Evolutionary conservation across 2,888 invertebrate species (phyloP).

Genomic region (Andrena marginata): DNA sequence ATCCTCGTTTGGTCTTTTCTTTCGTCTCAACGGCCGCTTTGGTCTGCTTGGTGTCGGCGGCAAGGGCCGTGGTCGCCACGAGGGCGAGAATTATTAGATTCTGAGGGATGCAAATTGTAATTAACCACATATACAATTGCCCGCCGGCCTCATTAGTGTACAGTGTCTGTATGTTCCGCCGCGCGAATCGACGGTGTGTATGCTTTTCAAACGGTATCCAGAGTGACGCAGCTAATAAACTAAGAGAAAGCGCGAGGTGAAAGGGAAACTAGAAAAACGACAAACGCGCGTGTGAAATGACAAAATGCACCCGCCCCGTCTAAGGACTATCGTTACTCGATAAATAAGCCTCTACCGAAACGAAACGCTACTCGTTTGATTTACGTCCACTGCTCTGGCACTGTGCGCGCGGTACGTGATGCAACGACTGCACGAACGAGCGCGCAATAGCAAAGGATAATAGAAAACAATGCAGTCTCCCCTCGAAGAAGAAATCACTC

Average conservation of each 20-base stretch:
- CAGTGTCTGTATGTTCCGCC: neutral
- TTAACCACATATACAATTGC: constrained; percentile 3
- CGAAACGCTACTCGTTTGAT: neutral
- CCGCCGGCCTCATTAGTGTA: neutral
- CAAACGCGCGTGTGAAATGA: neutral
- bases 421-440: neutral
- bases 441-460: neutral
- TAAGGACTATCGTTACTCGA: neutral
- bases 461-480: neutral
- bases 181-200: neutral
- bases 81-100: constrained; percentile 75
- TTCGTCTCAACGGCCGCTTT: constrained; percentile 63
- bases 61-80: constrained; percentile 71
- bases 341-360: neutral
- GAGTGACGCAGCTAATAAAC: neutral
- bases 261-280: constrained; percentile 2
- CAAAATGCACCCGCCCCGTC: neutral
- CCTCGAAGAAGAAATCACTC: neutral
- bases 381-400: neutral
- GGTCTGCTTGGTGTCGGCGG: constrained; percentile 62
- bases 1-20: constrained; percentile 81
- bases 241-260: constrained; percentile 30
- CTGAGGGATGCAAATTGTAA: constrained; percentile 62
- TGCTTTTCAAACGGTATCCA: neutral
- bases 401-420: neutral